Percentiles rank a stretch among this genome's conserved stretches.
These are phyloP conservation scores for Drosophila anceps DNA, from an alignment of 2,888 invertebrate species.

Conservation along the genomic window DNA sequence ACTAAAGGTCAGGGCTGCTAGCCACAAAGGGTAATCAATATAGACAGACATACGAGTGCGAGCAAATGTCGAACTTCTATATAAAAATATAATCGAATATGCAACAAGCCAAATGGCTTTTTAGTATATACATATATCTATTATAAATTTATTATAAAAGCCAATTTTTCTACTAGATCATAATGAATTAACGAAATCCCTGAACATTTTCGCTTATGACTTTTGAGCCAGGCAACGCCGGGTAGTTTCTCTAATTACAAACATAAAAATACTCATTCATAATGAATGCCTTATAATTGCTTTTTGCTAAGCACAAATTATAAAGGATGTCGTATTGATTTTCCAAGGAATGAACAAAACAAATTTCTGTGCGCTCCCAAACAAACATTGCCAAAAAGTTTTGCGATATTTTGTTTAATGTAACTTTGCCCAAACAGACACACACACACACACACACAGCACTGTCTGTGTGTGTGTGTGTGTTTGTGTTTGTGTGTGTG, in stretches of 20 bases:
- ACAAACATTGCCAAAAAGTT: conserved; percentile 26
- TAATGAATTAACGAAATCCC: background rate
- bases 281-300: background rate
- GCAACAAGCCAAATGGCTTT: conserved; percentile 5
- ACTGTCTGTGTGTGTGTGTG: background rate
- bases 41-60: background rate
- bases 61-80: background rate
- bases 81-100: background rate
- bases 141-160: background rate
- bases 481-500: background rate
- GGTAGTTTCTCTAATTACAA: background rate
- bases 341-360: conserved; percentile 25
- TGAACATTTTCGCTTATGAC: background rate
- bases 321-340: conserved; percentile 14
- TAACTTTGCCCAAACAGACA: conserved; percentile 21
- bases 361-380: conserved; percentile 17
- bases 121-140: background rate
- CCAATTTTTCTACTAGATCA: too few relatives aligned
- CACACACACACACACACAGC: conserved; percentile 11
- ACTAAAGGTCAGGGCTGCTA: conserved; percentile 49
- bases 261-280: background rate
- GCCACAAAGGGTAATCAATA: conserved; percentile 43
- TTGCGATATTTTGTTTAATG: conserved; percentile 44
- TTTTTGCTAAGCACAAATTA: conserved; percentile 8
- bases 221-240: background rate